These are phyloP conservation scores for Isaurus tuberculatus DNA, from an alignment of 92 coral and sea anemone genomes.

Conservation along the genomic window DNA sequence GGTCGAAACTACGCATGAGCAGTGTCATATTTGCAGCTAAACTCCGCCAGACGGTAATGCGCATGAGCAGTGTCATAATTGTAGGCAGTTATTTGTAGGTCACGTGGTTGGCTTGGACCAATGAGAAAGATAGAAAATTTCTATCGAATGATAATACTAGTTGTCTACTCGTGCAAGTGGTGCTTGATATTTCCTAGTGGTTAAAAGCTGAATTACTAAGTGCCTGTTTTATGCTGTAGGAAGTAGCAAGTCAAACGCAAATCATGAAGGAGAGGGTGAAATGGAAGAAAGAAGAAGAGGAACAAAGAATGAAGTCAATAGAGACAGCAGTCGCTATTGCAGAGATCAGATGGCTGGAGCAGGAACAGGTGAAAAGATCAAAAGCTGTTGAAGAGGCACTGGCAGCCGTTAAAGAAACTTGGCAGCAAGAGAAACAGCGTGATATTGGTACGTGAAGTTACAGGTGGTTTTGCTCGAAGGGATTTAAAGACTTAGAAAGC, in stretches of 20 bases:
- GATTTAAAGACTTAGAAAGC: too few species aligned
- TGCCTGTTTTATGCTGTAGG: slow-evolving; percentile 26
- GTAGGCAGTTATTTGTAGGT: too few species aligned
- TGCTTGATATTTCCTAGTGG: too few species aligned
- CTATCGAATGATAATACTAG: too few species aligned
- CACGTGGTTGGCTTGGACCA: too few species aligned
- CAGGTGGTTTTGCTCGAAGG: not conserved
- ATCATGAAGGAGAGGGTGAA: slow-evolving; percentile 69
- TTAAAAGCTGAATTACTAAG: too few species aligned
- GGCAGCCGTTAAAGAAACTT: slow-evolving; percentile 70
- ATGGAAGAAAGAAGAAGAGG: slow-evolving; percentile 73
- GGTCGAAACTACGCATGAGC: too few species aligned
- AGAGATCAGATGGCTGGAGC: slow-evolving; percentile 88
- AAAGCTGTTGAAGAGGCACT: slow-evolving; percentile 90
- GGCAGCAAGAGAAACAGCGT: slow-evolving; percentile 75
- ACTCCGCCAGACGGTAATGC: too few species aligned
- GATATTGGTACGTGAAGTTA: slow-evolving; percentile 72
- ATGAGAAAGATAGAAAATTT: too few species aligned
- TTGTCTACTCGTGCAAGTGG: too few species aligned
- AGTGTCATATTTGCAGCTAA: too few species aligned
- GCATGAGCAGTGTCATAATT: too few species aligned
- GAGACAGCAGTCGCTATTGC: slow-evolving; percentile 95
- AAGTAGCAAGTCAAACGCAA: slow-evolving; percentile 15
- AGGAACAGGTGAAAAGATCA: slow-evolving; percentile 75
- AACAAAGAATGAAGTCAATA: slow-evolving; percentile 67